A percentile compares a stretch with the other conserved stretches of the same genome.
Evolutionary conservation across 2,888 invertebrate genomes (phyloP).

Genomic region (Amblyjoppa proteus): DNA sequence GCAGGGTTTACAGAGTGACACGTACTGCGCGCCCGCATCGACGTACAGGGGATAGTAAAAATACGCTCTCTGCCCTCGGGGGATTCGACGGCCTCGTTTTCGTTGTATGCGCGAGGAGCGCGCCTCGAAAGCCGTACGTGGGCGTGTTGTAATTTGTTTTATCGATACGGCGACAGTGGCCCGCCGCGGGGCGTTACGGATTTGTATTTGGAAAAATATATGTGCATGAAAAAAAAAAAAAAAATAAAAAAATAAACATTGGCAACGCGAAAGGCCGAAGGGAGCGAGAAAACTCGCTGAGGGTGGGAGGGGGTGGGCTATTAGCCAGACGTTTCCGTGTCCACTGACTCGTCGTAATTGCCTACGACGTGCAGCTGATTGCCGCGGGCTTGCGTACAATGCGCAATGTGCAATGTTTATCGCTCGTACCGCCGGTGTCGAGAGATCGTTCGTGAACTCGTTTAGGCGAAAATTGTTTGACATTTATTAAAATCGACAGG

Average conservation of each 20-base stretch:
- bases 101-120: slow-evolving; percentile 17
- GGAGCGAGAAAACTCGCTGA: slow-evolving; percentile 26
- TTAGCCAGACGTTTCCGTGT: slow-evolving; percentile 57
- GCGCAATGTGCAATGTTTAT: slow-evolving; percentile 29
- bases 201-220: slow-evolving; percentile 29
- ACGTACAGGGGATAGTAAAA: slow-evolving; percentile 55
- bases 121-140: slow-evolving; percentile 18
- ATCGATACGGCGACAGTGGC: slow-evolving; percentile 57
- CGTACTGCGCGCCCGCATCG: slow-evolving; percentile 29
- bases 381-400: slow-evolving; percentile 39
- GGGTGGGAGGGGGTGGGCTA: slow-evolving; percentile 14
- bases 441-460: slow-evolving; percentile 43
- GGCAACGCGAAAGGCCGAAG: slow-evolving; percentile 6
- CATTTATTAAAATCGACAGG: slow-evolving; percentile 28
- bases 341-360: slow-evolving; percentile 62
- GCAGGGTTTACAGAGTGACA: slow-evolving; percentile 27
- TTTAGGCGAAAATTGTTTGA: slow-evolving; percentile 32
- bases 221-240: background rate
- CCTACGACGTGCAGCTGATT: slow-evolving; percentile 57
- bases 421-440: slow-evolving; percentile 8
- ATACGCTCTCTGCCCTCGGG: slow-evolving; percentile 50
- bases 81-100: slow-evolving; percentile 47
- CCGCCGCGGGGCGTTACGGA: slow-evolving; percentile 26
- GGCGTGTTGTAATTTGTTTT: slow-evolving; percentile 59
- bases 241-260: background rate